Evolutionary conservation across 2,113 vertebrate species (phyloP).

Genomic region (Ceratotherium simum): DNA sequence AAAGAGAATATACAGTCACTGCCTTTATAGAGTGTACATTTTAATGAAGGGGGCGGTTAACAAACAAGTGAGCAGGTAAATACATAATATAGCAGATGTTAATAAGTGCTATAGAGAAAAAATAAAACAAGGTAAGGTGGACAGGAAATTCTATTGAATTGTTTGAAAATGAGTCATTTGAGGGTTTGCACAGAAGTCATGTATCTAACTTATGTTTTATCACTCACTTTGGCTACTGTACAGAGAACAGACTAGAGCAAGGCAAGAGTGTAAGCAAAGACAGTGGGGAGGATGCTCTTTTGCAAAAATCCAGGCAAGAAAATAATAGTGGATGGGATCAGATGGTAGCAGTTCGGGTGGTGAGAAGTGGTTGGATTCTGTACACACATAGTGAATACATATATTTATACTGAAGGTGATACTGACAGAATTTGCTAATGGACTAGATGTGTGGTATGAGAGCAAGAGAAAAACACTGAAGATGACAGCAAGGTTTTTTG

Average conservation of each 20-base stretch:
- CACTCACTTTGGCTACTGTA: not conserved
- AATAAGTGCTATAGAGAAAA: not conserved
- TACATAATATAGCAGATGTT: not conserved
- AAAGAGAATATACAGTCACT: not conserved
- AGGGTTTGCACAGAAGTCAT: not conserved
- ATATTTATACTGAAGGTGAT: not conserved
- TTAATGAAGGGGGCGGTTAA: not conserved
- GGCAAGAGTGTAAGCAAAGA: not conserved
- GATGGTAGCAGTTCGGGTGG: not conserved
- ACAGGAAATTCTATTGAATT: not conserved
- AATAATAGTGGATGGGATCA: not conserved
- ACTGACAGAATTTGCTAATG: not conserved
- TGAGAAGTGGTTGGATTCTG: not conserved
- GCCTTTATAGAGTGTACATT: not conserved
- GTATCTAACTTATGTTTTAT: not conserved
- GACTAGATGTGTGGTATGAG: not conserved
- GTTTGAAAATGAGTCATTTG: not conserved
- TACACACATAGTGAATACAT: not conserved
- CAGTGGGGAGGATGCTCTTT: not conserved
- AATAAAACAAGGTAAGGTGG: not conserved
- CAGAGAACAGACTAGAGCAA: not conserved
- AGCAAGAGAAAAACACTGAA: not conserved
- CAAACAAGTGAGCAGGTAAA: not conserved
- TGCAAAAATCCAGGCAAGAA: not conserved
- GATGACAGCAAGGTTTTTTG: not conserved